A percentile compares a stretch with the other conserved stretches of the same genome.
Evolutionary conservation across 2,797 vertebrate genomes (phyloP).

Genomic region (Schizopygopsis malacanthus): DNA sequence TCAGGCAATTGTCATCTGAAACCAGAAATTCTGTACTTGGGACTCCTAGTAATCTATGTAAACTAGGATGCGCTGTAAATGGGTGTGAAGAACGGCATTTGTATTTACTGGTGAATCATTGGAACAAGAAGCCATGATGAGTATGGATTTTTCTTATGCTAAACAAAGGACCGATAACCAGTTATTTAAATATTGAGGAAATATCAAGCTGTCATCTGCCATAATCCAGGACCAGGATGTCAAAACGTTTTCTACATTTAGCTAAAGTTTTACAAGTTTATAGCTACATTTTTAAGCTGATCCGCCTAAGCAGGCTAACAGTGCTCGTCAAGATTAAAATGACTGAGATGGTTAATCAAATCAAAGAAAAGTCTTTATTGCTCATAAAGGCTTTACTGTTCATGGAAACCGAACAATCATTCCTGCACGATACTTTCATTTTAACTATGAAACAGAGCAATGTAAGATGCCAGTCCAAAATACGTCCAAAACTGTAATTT

Average conservation of each 20-base stretch:
- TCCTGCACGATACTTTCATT: background rate
- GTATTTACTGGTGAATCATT: background rate
- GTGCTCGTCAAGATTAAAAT: background rate
- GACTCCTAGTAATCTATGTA: background rate
- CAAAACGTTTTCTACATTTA: background rate
- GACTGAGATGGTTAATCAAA: background rate
- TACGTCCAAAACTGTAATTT: too few relatives aligned
- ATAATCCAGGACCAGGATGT: background rate
- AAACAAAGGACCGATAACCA: background rate
- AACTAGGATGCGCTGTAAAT: background rate
- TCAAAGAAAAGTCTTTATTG: background rate
- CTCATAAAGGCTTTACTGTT: background rate
- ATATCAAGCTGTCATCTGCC: background rate
- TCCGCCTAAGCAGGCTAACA: background rate
- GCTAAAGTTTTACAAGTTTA: background rate
- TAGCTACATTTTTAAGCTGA: background rate
- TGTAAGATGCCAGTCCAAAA: background rate
- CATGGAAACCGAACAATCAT: background rate
- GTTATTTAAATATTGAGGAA: background rate
- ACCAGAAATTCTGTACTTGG: slow-evolving; percentile 27
- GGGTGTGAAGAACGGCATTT: slow-evolving; percentile 2
- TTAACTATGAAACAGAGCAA: background rate
- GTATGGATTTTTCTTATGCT: background rate
- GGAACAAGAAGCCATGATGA: background rate
- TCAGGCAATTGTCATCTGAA: slow-evolving; percentile 54